Conservation (phyloP, 2,113 vertebrate genomes). For the Plecturocebus donacophilus region DNA sequence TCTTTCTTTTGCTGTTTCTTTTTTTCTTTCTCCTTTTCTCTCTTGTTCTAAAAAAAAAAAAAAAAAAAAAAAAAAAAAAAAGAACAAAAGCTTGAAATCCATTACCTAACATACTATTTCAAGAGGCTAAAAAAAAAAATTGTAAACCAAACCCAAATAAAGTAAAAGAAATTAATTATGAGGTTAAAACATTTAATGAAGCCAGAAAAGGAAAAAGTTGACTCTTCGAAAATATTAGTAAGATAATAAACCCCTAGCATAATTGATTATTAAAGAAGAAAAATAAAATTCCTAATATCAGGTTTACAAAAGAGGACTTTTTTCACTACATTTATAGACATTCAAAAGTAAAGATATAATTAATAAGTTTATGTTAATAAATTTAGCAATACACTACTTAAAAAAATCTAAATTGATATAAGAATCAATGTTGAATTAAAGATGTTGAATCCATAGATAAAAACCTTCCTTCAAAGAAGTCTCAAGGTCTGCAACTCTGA, state of each 20-base stretch:
- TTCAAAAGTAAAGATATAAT: background rate
- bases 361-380: background rate
- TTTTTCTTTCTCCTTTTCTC: no score
- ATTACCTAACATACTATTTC: background rate
- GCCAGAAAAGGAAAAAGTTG: background rate
- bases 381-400: background rate
- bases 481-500: background rate
- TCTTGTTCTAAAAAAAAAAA: no score
- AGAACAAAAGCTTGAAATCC: background rate
- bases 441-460: background rate
- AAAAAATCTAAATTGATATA: background rate
- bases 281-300: background rate
- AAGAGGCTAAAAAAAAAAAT: background rate
- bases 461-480: constrained; percentile 19
- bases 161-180: background rate
- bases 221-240: background rate
- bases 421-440: background rate
- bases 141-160: background rate
- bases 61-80: no score
- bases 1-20: no score
- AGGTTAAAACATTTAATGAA: constrained; percentile 23
- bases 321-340: background rate
- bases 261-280: background rate
- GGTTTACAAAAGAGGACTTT: background rate
- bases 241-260: background rate